Percentiles rank a stretch among this genome's conserved stretches.
phyloP scores from a whole-genome alignment of 2,797 vertebrate genomes.

The Coluber constrictor region DNA sequence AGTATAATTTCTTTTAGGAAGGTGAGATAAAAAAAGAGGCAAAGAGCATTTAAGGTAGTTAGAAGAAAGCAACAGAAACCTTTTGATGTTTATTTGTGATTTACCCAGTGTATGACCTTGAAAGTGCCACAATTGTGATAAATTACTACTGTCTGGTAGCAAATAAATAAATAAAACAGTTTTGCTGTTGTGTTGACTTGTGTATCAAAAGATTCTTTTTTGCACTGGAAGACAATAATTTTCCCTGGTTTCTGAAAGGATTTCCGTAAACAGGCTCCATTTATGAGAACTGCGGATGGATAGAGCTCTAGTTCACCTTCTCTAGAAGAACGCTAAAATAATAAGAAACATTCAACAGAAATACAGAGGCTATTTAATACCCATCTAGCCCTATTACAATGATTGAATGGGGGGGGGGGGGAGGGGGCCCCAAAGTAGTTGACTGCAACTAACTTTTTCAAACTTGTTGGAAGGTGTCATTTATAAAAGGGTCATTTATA shows the following conservation, averaged over 20 bases:
- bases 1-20: slow-evolving; percentile 14
- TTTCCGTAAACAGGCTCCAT: not conserved
- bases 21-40: not conserved
- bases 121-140: not conserved
- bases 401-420: not conserved
- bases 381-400: not conserved
- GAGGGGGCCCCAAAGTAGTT: not conserved
- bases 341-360: not conserved
- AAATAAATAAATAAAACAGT: not conserved
- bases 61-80: not conserved
- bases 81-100: slow-evolving; percentile 2
- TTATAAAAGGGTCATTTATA: not conserved
- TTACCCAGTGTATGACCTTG: slow-evolving; percentile 12
- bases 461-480: not conserved
- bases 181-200: not conserved
- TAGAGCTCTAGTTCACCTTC: not conserved
- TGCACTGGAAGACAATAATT: not conserved
- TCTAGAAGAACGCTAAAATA: not conserved
- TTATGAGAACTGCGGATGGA: not conserved
- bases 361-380: not conserved
- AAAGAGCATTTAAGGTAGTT: not conserved
- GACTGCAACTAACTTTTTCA: not conserved
- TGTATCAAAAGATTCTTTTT: not conserved
- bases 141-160: not conserved
- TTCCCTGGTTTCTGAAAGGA: not conserved